Evolutionary conservation across 2,888 invertebrate species (phyloP).

Genomic region (Caenorhabditis macrosperma): DNA sequence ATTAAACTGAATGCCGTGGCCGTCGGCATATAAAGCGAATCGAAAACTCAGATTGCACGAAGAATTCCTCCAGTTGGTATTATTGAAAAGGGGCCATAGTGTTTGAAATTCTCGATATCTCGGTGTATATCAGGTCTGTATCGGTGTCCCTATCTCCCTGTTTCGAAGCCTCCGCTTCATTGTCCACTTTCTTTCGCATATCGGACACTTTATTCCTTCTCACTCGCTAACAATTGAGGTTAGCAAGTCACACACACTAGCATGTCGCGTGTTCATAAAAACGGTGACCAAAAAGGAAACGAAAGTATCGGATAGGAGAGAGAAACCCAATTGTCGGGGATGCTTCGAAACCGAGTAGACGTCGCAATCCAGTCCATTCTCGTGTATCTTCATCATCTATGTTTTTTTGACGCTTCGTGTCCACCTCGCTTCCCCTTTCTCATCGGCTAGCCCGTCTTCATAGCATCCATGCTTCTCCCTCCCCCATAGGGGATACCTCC

Average conservation of each 20-base stretch:
- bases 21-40: too few species aligned
- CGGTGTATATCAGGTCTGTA: too few species aligned
- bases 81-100: too few species aligned
- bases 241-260: slow-evolving; percentile 52
- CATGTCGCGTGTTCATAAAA: slow-evolving; percentile 43
- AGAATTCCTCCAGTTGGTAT: too few species aligned
- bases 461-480: slow-evolving; percentile 32
- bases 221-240: slow-evolving; percentile 27
- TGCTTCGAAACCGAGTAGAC: slow-evolving; percentile 12
- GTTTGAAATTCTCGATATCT: too few species aligned
- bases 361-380: slow-evolving; percentile 58
- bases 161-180: background rate
- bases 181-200: slow-evolving; percentile 8
- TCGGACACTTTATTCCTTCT: background rate
- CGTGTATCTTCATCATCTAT: slow-evolving; percentile 58
- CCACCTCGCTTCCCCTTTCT: background rate
- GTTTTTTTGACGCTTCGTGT: slow-evolving; percentile 29
- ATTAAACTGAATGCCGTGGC: too few species aligned
- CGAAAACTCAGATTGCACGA: too few species aligned
- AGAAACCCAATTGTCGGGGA: slow-evolving; percentile 40
- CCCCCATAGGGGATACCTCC: slow-evolving; percentile 28
- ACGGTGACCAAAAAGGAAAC: slow-evolving; percentile 36
- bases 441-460: slow-evolving; percentile 23
- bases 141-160: background rate
- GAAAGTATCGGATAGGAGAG: background rate